Percentiles rank a stretch among this genome's conserved stretches.
Conservation (phyloP, 2,797 vertebrate species). For the Coccyzus lansbergi region DNA sequence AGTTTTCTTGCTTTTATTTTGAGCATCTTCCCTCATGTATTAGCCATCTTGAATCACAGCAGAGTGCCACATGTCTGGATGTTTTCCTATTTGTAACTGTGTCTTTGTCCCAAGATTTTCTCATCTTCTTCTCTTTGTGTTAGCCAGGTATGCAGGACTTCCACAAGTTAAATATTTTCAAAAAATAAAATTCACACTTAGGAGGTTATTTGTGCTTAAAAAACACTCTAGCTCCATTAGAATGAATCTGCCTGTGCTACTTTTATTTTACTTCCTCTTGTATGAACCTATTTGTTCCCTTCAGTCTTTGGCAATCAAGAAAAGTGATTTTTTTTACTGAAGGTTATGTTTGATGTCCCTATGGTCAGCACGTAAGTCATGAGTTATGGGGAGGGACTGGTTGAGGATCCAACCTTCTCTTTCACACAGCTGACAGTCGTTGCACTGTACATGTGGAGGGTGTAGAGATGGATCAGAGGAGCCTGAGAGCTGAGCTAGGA, state of each 20-base stretch:
- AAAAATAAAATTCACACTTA: not conserved
- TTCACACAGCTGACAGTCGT: not conserved
- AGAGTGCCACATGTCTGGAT: rapidly evolving
- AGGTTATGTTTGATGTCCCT: not conserved
- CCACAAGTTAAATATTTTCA: not conserved
- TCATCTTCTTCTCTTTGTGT: not conserved
- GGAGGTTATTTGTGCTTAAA: not conserved
- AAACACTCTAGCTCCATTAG: not conserved
- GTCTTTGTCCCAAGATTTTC: not conserved
- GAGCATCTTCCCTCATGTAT: not conserved
- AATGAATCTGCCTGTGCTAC: not conserved
- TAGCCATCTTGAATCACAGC: not conserved
- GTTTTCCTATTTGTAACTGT: not conserved
- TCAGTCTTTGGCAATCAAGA: not conserved
- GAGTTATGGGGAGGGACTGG: not conserved
- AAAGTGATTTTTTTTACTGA: not conserved
- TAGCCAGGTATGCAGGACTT: not conserved
- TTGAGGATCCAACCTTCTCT: not conserved
- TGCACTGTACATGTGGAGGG: rapidly evolving
- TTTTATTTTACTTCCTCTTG: not conserved
- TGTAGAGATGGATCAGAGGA: not conserved
- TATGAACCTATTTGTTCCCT: not conserved
- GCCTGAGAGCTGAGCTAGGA: not conserved
- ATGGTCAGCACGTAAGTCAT: not conserved
- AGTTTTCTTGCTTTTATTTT: not conserved